phyloP scores from a whole-genome alignment of 2,113 vertebrate species.

The Oncorhynchus nerka region DNA sequence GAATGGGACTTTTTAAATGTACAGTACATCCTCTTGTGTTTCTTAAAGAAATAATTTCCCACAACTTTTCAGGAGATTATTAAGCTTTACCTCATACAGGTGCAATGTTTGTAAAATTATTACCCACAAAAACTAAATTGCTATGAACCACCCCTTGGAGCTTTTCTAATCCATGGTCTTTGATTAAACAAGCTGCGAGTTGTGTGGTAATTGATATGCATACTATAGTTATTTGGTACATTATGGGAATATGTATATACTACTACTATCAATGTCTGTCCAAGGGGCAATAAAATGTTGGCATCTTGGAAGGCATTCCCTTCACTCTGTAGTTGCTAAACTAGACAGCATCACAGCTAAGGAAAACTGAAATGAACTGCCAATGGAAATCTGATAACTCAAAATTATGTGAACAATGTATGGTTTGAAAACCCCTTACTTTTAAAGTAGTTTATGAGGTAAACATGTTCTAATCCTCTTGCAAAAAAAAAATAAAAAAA shows the following conservation, averaged over 20 bases:
- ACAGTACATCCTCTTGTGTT: slow-evolving; percentile 50
- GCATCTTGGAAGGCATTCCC: neutral
- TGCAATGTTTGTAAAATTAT: too few species aligned
- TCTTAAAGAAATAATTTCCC: neutral
- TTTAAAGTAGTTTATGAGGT: neutral
- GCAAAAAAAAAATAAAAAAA: slow-evolving; percentile 46
- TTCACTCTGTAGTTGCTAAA: neutral
- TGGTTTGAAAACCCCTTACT: too few species aligned
- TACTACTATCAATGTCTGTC: neutral
- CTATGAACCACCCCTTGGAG: too few species aligned
- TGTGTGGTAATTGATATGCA: too few species aligned
- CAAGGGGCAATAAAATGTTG: too few species aligned
- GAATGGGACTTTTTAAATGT: slow-evolving; percentile 37
- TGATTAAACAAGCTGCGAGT: too few species aligned
- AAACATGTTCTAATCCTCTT: slow-evolving; percentile 42
- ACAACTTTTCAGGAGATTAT: slow-evolving; percentile 1
- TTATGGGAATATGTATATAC: too few species aligned
- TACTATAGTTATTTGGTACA: too few species aligned
- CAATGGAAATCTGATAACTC: neutral
- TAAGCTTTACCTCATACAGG: too few species aligned
- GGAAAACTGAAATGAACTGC: neutral
- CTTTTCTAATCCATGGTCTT: too few species aligned
- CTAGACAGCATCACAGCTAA: too few species aligned
- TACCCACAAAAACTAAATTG: too few species aligned
- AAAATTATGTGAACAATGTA: slow-evolving; percentile 21